phyloP scores from a whole-genome alignment of 2,113 vertebrate species.

The Castor canadensis region DNA sequence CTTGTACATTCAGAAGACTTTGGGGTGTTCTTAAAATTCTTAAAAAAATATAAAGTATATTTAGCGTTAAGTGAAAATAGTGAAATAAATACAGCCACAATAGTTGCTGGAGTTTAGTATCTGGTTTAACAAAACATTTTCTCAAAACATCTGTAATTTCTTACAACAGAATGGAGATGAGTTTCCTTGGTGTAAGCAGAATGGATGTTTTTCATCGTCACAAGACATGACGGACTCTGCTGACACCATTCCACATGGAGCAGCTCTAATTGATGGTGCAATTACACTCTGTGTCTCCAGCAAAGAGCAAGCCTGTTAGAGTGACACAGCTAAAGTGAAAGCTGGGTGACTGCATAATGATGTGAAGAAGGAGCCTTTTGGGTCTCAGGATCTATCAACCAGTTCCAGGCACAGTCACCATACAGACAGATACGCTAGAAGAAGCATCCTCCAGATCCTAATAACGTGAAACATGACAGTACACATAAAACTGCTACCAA shows the following conservation, averaged over 20 bases:
- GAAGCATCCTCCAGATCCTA: conserved; percentile 93
- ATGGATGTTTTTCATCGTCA: background rate
- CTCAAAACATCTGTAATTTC: conserved; percentile 66
- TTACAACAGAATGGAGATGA: conserved; percentile 66
- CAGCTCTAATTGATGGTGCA: conserved; percentile 91
- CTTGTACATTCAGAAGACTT: conserved; percentile 63
- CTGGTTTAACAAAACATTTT: conserved; percentile 62
- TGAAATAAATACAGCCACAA: conserved; percentile 63
- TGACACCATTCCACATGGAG: conserved; percentile 92
- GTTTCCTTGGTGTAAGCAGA: conserved; percentile 54
- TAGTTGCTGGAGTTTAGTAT: conserved; percentile 72
- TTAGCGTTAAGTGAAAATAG: conserved; percentile 72
- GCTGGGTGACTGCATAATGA: conserved; percentile 94
- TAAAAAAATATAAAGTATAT: conserved; percentile 76
- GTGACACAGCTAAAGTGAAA: conserved; percentile 92
- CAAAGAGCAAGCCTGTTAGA: conserved; percentile 93
- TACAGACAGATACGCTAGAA: conserved; percentile 92
- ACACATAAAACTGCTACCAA: background rate
- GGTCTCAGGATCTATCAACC: conserved; percentile 93
- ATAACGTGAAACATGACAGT: background rate
- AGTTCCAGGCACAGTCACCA: conserved; percentile 93
- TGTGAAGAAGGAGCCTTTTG: conserved; percentile 93
- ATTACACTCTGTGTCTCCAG: conserved; percentile 92
- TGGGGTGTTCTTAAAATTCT: conserved; percentile 76
- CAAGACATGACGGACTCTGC: conserved; percentile 93